Evolutionary conservation across 2,888 invertebrate genomes (phyloP), one percentile per base, ranked within the genome.

Genomic region (Crepidodera aurea): DNA sequence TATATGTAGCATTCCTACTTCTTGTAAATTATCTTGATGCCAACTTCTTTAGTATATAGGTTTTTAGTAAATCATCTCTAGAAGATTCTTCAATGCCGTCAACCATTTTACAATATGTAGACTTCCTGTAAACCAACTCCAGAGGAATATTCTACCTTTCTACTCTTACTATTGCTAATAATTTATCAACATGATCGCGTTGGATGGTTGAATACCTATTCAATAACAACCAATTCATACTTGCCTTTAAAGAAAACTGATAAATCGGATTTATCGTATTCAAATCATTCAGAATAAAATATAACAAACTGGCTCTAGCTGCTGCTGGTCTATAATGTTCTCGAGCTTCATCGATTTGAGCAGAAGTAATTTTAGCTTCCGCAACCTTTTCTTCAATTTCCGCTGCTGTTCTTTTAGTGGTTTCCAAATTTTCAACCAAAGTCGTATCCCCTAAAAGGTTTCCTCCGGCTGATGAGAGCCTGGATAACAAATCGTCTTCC

Each of bases 231-330:
- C n/a, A n/a, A n/a, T n/a, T n/a, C n/a, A n/a, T n/a, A 57, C 44
- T 59, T 79, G 91, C 94, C 87, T 98, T 97, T 64, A 98, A 83
- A 10, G 97, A 97, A 82, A 98, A 98, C 79, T 97, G 96, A 80
- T 98, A 98, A 73, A 98, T 96, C 0, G 96, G 96, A 82, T 97
- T 96, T 65, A 98, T 96, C 27, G 94, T 96, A 81, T 96, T 94
- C 62, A 98, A 84, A 71, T 98, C 97, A 77, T 97, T 97, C 37
- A 98, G 83, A 70, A 98, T 96, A 76, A 98, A 98, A 81, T 98
- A 98, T 0, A 98, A 84, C 2, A 98, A 84, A 56, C 96, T 96
- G 0, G 97, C 96, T 75, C 97, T 85, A 0, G 95, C 93, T 0
- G 97, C 95, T 1, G 96, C 97, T 8, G 92, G 92, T 65, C 95